These are phyloP conservation scores for Poecile montanus DNA, from an alignment of 2,797 vertebrate species.

Conservation along the genomic window DNA sequence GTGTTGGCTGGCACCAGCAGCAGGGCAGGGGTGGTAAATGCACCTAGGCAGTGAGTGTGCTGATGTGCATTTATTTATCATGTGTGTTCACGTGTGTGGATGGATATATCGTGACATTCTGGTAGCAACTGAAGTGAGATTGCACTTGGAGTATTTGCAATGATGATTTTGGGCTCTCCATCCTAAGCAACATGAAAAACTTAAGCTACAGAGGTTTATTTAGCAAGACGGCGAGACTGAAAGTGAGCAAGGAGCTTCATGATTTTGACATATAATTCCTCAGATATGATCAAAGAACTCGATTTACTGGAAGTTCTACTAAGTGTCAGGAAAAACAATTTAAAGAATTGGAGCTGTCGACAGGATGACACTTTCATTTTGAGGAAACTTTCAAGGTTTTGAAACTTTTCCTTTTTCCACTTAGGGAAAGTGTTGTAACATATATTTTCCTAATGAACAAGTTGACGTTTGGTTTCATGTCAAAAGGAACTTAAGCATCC, in stretches of 20 bases:
- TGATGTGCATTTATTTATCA: neutral
- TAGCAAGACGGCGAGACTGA: neutral
- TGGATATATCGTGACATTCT: neutral
- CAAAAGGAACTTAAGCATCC: neutral
- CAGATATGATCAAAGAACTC: conserved; percentile 39
- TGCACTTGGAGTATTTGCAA: neutral
- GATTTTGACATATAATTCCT: conserved; percentile 22
- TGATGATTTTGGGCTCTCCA: neutral
- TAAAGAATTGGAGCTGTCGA: conserved; percentile 32
- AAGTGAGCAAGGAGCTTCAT: neutral
- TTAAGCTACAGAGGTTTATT: neutral
- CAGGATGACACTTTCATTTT: conserved; percentile 34
- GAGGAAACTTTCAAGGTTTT: neutral
- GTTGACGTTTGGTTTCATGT: neutral
- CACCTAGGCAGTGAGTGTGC: fast-evolving
- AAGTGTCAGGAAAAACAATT: conserved; percentile 43
- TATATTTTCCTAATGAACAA: neutral
- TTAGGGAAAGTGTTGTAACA: neutral
- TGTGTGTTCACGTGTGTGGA: fast-evolving
- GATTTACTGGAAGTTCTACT: conserved; percentile 20
- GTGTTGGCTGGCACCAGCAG: neutral
- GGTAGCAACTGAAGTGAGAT: neutral
- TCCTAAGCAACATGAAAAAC: neutral
- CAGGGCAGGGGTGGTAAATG: neutral
- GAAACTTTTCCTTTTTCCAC: neutral